Base-by-base conservation (phyloP, 2,797 vertebrate species). In the Falco cherrug region DNA sequence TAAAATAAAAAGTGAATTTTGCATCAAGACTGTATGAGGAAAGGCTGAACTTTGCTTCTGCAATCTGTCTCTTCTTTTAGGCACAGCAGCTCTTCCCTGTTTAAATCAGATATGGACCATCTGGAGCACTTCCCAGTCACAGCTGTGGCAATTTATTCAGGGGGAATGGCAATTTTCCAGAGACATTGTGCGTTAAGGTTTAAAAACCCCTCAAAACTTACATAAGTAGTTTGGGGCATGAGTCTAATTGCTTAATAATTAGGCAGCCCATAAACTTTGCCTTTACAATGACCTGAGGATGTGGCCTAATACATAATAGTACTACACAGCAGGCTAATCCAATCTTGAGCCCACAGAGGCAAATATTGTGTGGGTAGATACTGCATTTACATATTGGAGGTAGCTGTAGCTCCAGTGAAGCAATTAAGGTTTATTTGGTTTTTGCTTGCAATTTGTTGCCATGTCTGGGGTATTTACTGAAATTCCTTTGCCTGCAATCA, bases 321-420 rank as follows among this genome's bases (percentile, higher is more conserved):
- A 20, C 35, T 60, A 4, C 29, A 9, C 13, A 29, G 24, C 11
- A 60, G 16, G 2, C 3, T 11, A 15, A 13, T 61, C 13, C 47
- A 50, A 37, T 31, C 9, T 70, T 67, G 43, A n/a, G 48, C 17
- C 21, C 29, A 15, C 9, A 60, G 48, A 57, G 20, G 29, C 17
- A 25, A 28, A 51, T 43, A 25, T 50, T 4, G 1, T 0, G 0
- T 65, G 21, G 13, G 14, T 33, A 65, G 37, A 31, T 17, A 2
- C 56, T 73, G 43, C 11, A 11, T 48, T 53, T 65, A 24, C 0
- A 0, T 71, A 33, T 28, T 64, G 28, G 28, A 53, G 50, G 12
- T 68, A 35, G 35, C 16, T 69, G 41, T 61, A 60, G 18, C 47
- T 83, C n/a, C 21, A 64, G 41, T 69, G 45, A 65, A 74, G 25